Conservation (phyloP, 2,797 vertebrate genomes). For the Macropus fuliginosus region DNA sequence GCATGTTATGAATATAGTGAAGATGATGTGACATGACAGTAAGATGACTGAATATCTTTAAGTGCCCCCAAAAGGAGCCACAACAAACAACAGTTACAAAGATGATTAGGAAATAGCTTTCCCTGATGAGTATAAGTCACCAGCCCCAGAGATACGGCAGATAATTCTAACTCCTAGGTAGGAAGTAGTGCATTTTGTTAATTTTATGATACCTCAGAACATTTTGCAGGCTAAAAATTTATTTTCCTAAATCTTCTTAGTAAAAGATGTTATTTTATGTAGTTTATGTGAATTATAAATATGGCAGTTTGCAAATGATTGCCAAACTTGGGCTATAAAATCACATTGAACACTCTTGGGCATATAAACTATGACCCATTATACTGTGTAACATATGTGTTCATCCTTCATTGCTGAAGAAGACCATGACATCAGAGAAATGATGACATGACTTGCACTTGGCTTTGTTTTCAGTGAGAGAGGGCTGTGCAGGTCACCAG, state of each 20-base stretch:
- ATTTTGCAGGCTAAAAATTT: background rate
- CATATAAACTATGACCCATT: background rate
- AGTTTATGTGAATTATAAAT: background rate
- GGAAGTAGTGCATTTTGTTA: background rate
- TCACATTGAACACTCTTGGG: background rate
- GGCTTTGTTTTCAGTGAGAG: too few species aligned
- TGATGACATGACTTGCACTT: too few species aligned
- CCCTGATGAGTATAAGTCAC: background rate
- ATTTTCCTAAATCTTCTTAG: background rate
- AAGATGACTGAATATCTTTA: background rate
- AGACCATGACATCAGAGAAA: too few species aligned
- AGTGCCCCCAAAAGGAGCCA: background rate
- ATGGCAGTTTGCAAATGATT: background rate
- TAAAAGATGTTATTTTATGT: background rate
- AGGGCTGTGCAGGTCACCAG: too few species aligned
- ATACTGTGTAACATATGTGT: background rate
- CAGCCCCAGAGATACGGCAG: background rate
- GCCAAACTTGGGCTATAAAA: background rate
- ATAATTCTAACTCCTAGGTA: background rate
- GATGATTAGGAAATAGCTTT: background rate
- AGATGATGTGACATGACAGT: background rate
- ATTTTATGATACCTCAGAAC: background rate
- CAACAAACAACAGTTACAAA: background rate
- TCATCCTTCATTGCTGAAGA: too few species aligned
- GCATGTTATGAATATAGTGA: background rate